Base-by-base conservation (phyloP, 2,113 vertebrate species). In the Cyanoderma ruficeps region DNA sequence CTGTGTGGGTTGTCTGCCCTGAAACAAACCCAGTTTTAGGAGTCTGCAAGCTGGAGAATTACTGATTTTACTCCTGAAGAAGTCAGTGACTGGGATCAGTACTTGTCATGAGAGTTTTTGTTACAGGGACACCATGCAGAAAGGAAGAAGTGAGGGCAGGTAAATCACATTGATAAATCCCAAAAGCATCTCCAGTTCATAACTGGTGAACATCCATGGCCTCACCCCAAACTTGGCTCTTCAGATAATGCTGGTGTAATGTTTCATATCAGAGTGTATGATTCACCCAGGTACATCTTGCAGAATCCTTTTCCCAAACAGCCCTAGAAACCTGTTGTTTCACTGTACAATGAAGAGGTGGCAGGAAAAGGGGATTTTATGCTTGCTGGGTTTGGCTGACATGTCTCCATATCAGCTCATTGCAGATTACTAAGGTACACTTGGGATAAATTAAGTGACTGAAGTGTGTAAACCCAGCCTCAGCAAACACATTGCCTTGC, bases 391-490 rank as follows among this genome's bases (percentile, higher is more conserved):
- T 91, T 94, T 70, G 79, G 70, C 35, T 81, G 77, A 75, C 72
- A 24, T 41, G 30, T 60, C 70, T 91, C 59, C 3, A 1, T 79
- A 88, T 67, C 79, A 92, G 56, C 65, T 84, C 74, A 63, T 70
- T 80, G 68, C 55, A 91, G 87, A 83, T 69, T 85, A 72, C 41
- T 50, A 65, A 82, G 11, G 67, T 61, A 90, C 63, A 83, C 57
- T 88, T 67, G 80, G 71, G 76, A 90, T 77, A 93, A 92, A 94
- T 82, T 80, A 85, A 75, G 42, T 3, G 44, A 70, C 82, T 74
- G 84, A 82, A 81, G 67, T 55, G 37, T 64, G 33, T 44, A 91
- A 91, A 76, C 41, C 37, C 9, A 6, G 72, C 47, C 69, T 65
- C 42, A 80, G 81, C 30, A 90, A 96, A 57, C 55, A 59, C 21